A percentile compares a stretch with the other conserved stretches of the same genome.
Evolutionary conservation across 2,113 vertebrate genomes (phyloP).

Genomic region (Crotalus horridus): DNA sequence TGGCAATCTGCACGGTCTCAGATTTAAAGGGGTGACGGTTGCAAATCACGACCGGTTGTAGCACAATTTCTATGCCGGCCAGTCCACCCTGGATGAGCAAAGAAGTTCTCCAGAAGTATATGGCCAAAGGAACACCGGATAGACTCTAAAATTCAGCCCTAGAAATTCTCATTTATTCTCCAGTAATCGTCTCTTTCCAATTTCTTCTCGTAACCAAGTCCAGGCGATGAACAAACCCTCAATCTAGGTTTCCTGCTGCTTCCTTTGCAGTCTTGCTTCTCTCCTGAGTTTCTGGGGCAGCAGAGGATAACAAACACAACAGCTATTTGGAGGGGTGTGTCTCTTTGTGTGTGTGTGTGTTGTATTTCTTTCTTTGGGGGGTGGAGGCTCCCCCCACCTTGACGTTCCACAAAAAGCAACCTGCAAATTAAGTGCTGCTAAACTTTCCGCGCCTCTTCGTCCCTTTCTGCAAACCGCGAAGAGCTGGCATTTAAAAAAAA

Average conservation of each 20-base stretch:
- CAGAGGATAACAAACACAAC: no score
- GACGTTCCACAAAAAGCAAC: slow-evolving; percentile 39
- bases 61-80: no score
- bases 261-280: neutral
- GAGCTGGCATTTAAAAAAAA: slow-evolving; percentile 50
- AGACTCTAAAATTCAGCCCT: neutral
- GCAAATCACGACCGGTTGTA: no score
- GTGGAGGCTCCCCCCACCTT: neutral
- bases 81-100: no score
- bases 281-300: no score
- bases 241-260: neutral
- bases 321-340: neutral
- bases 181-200: neutral
- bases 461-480: neutral
- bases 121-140: neutral
- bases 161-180: neutral
- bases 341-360: no score
- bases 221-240: neutral
- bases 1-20: no score
- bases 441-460: slow-evolving; percentile 5
- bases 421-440: slow-evolving; percentile 82
- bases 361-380: neutral
- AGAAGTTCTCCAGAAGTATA: no score
- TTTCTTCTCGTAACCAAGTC: no score
- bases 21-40: neutral